Conservation (phyloP, 37 sponge, comb jelly and placozoan species). For the Spongia lamella region DNA sequence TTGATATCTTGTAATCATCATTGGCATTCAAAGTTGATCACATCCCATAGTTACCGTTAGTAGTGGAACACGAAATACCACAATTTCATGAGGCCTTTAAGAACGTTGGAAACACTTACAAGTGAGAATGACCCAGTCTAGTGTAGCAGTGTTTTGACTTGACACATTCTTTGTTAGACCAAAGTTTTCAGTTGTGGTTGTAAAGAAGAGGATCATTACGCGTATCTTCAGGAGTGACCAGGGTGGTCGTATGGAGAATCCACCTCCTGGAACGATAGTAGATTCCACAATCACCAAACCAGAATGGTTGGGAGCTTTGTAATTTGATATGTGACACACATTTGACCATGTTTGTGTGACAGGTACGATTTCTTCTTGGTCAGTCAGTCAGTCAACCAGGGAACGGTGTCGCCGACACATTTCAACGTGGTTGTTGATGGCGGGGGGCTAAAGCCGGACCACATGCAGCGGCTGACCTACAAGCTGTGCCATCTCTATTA, state of each 20-base stretch:
- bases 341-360: not conserved
- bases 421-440: slow-evolving; percentile 92
- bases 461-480: slow-evolving; percentile 96
- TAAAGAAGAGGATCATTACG: slow-evolving; percentile 91
- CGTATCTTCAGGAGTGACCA: slow-evolving; percentile 53
- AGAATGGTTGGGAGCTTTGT: slow-evolving; percentile 59
- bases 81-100: slow-evolving; percentile 67
- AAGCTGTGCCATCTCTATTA: slow-evolving; percentile 95
- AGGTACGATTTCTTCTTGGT: slow-evolving; percentile 99
- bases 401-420: slow-evolving; percentile 95
- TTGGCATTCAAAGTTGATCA: not conserved
- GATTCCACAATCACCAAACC: slow-evolving; percentile 85
- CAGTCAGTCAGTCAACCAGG: slow-evolving; percentile 92
- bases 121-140: slow-evolving; percentile 17
- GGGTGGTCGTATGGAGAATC: slow-evolving; percentile 56
- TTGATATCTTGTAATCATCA: not conserved
- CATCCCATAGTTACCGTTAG: slow-evolving; percentile 34
- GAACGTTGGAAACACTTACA: slow-evolving; percentile 31
- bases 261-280: slow-evolving; percentile 92
- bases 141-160: too few species aligned
- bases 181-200: slow-evolving; percentile 86
- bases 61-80: slow-evolving; percentile 75
- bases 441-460: slow-evolving; percentile 84
- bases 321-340: not conserved
- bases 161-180: slow-evolving; percentile 51